A percentile compares a stretch with the other conserved stretches of the same genome.
Evolutionary conservation across 2,797 vertebrate genomes (phyloP).

Genomic region (Lepilemur septentrionalis): DNA sequence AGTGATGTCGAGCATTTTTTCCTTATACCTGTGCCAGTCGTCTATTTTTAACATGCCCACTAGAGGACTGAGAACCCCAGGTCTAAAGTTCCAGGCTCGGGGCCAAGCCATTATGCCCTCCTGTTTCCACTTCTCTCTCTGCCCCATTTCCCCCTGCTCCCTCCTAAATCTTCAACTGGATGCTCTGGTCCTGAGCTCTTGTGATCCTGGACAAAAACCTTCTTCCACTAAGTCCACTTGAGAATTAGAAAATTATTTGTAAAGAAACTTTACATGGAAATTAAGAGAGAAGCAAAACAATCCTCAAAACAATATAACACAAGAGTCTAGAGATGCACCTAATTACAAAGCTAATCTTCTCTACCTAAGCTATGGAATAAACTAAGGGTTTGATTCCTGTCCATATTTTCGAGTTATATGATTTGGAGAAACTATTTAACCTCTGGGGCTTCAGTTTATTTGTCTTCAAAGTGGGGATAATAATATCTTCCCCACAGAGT

Average conservation of each 20-base stretch:
- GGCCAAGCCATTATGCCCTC: neutral
- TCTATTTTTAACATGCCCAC: neutral
- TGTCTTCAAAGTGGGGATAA: neutral
- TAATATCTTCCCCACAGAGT: neutral
- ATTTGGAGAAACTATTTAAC: neutral
- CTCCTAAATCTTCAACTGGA: neutral
- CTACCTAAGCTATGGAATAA: neutral
- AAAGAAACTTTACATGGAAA: neutral
- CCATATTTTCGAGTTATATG: neutral
- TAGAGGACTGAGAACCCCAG: neutral
- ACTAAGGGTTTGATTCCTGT: neutral
- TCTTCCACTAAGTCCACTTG: neutral
- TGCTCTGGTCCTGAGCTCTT: neutral
- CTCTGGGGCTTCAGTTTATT: neutral
- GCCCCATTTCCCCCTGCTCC: neutral
- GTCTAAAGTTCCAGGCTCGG: neutral
- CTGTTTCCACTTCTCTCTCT: neutral
- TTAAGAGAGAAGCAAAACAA: neutral
- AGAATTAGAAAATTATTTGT: neutral
- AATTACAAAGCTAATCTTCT: neutral
- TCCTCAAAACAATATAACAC: neutral
- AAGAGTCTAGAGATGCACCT: neutral
- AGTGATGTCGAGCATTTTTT: neutral
- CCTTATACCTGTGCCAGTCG: neutral
- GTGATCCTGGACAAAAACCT: neutral